Percentiles rank a stretch among this genome's conserved stretches.
Conservation (phyloP, 2,888 invertebrate species). For the Netelia inedita region DNA sequence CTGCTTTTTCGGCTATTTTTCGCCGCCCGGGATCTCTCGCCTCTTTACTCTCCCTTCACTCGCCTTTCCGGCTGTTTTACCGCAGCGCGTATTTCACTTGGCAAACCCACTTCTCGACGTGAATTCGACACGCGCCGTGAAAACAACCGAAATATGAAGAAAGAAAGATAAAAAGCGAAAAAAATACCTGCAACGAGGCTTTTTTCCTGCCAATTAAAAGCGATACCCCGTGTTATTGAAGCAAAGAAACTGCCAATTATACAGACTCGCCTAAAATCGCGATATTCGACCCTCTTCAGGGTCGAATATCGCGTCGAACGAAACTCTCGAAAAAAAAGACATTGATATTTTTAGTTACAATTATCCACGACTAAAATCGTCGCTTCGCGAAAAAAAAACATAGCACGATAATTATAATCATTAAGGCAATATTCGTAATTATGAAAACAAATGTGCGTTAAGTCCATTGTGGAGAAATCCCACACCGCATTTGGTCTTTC, state of each 20-base stretch:
- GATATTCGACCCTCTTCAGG: no score
- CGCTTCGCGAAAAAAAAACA: neutral
- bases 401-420: no score
- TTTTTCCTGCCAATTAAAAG: conserved; percentile 14
- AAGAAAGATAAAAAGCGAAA: neutral
- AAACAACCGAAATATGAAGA: neutral
- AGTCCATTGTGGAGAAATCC: no score
- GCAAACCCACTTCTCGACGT: neutral
- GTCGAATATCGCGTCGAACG: neutral
- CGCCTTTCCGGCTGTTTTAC: neutral
- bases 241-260: neutral
- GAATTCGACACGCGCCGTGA: neutral
- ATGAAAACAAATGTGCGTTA: no score
- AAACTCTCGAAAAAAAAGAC: neutral
- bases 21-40: neutral
- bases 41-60: neutral
- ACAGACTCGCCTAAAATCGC: neutral
- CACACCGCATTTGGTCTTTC: no score
- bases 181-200: neutral
- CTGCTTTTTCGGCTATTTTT: neutral
- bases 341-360: neutral
- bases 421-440: no score
- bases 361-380: neutral
- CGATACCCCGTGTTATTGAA: neutral
- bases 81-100: conserved; percentile 3